A percentile compares a stretch with the other conserved stretches of the same genome.
phyloP scores from a whole-genome alignment of 2,888 invertebrate genomes.

The Drosophila helvetica region DNA sequence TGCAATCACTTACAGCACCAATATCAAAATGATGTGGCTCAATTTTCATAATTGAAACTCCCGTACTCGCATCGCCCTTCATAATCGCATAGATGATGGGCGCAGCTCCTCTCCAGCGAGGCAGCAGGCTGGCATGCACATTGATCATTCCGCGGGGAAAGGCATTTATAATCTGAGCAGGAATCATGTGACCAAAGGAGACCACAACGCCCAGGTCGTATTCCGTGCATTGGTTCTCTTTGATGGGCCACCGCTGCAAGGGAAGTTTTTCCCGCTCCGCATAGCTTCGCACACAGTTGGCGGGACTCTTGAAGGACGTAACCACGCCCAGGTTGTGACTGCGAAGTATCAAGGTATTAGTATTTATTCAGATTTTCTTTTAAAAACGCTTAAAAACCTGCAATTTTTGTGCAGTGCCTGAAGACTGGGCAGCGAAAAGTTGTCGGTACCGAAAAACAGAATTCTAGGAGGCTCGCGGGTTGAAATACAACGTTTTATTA shows the following conservation, averaged over 20 bases:
- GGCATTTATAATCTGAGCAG: slow-evolving; percentile 88
- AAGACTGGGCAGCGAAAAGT: slow-evolving; percentile 91
- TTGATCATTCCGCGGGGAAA: slow-evolving; percentile 97
- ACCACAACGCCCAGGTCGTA: slow-evolving; percentile 96
- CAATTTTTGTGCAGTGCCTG: slow-evolving; percentile 87
- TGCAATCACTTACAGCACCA: slow-evolving; percentile 85
- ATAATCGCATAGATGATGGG: slow-evolving; percentile 94
- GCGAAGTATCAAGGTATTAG: background rate
- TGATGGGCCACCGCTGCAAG: slow-evolving; percentile 88
- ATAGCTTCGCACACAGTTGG: slow-evolving; percentile 88
- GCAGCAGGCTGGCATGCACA: slow-evolving; percentile 96
- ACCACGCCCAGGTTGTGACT: slow-evolving; percentile 86
- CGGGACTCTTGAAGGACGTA: slow-evolving; percentile 87
- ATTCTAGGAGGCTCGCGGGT: slow-evolving; percentile 82
- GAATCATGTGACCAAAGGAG: slow-evolving; percentile 97
- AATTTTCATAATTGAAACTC: slow-evolving; percentile 94
- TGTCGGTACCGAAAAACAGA: slow-evolving; percentile 95
- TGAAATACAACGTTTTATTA: slow-evolving; percentile 17
- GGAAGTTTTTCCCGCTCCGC: slow-evolving; percentile 86
- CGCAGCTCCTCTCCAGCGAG: slow-evolving; percentile 96
- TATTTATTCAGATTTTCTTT: background rate
- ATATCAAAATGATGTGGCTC: slow-evolving; percentile 92
- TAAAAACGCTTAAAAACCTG: slow-evolving; percentile 83
- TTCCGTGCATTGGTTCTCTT: slow-evolving; percentile 77
- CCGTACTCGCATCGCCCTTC: slow-evolving; percentile 91